Evolutionary conservation across 2,888 invertebrate genomes (phyloP).

Genomic region (Nomada ferruginata): DNA sequence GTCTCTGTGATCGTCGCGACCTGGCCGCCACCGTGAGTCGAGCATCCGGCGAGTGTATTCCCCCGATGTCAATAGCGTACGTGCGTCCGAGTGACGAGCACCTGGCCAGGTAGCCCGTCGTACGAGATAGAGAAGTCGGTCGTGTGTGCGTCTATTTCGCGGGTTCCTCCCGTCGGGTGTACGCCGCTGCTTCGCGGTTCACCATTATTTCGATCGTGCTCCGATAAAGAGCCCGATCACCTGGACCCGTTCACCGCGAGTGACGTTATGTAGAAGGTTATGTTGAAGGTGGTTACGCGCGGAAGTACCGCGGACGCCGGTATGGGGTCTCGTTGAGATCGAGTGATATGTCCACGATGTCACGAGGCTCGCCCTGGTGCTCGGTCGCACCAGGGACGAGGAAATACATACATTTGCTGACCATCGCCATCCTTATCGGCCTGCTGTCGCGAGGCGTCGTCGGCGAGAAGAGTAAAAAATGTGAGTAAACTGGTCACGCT

Average conservation of each 20-base stretch:
- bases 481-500: slow-evolving; percentile 71
- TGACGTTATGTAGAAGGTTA: slow-evolving; percentile 51
- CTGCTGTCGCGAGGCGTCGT: slow-evolving; percentile 68
- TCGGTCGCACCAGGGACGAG: slow-evolving; percentile 54
- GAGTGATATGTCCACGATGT: slow-evolving; percentile 72
- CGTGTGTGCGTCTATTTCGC: slow-evolving; percentile 15
- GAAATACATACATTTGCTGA: slow-evolving; percentile 46
- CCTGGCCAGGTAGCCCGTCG: slow-evolving; percentile 56
- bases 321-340: slow-evolving; percentile 55
- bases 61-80: slow-evolving; percentile 71
- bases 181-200: background rate
- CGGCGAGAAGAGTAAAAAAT: slow-evolving; percentile 78
- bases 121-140: slow-evolving; percentile 3
- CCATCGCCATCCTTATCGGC: slow-evolving; percentile 55
- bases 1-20: slow-evolving; percentile 55
- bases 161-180: background rate
- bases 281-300: slow-evolving; percentile 55
- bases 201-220: slow-evolving; percentile 18
- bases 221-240: slow-evolving; percentile 8
- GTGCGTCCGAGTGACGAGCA: slow-evolving; percentile 66
- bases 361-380: slow-evolving; percentile 68
- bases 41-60: slow-evolving; percentile 56
- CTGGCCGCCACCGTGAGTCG: slow-evolving; percentile 50
- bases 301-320: slow-evolving; percentile 54
- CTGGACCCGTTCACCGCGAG: slow-evolving; percentile 37